Percentiles rank a stretch among this genome's conserved stretches.
Conservation (phyloP, 2,113 vertebrate genomes). For the Casuarius casuarius region DNA sequence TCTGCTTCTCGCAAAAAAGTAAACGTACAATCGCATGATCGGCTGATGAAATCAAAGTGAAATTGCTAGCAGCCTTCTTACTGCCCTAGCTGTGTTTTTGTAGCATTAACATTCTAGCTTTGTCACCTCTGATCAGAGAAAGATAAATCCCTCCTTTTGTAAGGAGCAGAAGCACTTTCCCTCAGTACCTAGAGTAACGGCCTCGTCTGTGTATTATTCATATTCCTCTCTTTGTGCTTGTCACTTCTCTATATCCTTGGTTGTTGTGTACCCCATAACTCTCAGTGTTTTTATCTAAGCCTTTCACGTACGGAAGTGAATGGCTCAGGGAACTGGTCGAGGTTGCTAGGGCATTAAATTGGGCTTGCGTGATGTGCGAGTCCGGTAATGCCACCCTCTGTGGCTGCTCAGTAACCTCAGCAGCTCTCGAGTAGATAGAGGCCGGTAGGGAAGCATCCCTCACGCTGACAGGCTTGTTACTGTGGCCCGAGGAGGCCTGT, state of each 20-base stretch:
- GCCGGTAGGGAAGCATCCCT: neutral
- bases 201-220: slow-evolving; percentile 53
- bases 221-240: slow-evolving; percentile 53
- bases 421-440: neutral
- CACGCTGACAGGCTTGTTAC: neutral
- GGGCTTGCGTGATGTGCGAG: neutral
- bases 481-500: no score
- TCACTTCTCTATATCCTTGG: slow-evolving; percentile 22
- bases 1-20: neutral
- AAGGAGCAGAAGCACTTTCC: slow-evolving; percentile 59
- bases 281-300: slow-evolving; percentile 16
- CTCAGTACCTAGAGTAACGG: slow-evolving; percentile 37
- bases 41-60: slow-evolving; percentile 16
- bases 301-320: neutral
- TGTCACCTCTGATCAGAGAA: slow-evolving; percentile 24
- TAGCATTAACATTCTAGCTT: slow-evolving; percentile 10
- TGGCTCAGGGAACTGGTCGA: neutral
- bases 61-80: neutral
- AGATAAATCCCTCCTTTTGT: slow-evolving; percentile 58
- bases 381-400: fast-evolving
- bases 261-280: slow-evolving; percentile 30
- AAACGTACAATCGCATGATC: neutral
- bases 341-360: neutral
- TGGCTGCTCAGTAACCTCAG: neutral
- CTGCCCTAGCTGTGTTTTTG: slow-evolving; percentile 6